Conservation (phyloP, 2,888 invertebrate genomes). For the Odontocerum albicorne region DNA sequence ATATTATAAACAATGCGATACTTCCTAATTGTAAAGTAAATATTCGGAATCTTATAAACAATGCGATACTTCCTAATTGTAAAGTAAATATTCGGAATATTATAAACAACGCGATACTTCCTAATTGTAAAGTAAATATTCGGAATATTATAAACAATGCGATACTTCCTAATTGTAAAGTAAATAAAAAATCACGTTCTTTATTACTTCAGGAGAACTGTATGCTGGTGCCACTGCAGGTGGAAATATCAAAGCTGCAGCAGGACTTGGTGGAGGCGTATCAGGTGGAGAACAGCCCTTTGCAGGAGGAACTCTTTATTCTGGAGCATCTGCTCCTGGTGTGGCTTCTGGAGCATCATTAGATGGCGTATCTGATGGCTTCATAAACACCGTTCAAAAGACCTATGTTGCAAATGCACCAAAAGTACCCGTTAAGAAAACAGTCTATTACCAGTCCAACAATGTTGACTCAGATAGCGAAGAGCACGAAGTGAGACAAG, state of each 20-base stretch:
- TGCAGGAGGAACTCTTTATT: slow-evolving; percentile 49
- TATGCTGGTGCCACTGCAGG: slow-evolving; percentile 64
- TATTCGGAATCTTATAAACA: no score
- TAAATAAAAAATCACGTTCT: no score
- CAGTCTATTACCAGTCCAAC: neutral
- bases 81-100: no score
- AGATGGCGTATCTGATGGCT: slow-evolving; percentile 45
- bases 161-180: no score
- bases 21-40: no score
- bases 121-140: no score
- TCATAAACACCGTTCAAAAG: slow-evolving; percentile 32
- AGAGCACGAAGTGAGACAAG: neutral
- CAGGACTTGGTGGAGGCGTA: slow-evolving; percentile 56
- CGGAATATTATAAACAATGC: no score
- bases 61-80: no score
- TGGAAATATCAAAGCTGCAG: slow-evolving; percentile 54
- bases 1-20: no score
- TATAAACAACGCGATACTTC: no score
- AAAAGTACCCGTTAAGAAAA: neutral
- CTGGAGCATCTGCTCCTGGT: slow-evolving; percentile 49
- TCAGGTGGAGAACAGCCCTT: slow-evolving; percentile 42
- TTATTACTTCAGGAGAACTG: slow-evolving; percentile 50
- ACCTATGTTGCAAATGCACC: neutral
- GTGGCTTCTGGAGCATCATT: slow-evolving; percentile 40
- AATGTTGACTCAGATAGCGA: slow-evolving; percentile 2